phyloP scores from a whole-genome alignment of 2,888 invertebrate genomes.

The Rhogogaster chlorosoma region DNA sequence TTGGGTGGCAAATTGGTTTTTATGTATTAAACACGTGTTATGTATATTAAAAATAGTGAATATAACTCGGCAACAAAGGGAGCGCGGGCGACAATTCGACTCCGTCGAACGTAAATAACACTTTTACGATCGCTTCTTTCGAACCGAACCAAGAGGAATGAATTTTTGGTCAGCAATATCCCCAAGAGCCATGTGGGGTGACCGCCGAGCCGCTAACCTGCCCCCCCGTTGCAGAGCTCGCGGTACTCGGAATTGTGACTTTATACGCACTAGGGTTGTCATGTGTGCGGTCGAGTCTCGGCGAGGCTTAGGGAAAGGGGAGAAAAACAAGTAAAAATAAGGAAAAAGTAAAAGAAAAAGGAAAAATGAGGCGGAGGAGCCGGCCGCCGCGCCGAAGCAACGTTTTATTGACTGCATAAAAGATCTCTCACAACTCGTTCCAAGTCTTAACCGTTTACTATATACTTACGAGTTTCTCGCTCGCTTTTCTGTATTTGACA shows the following conservation, averaged over 20 bases:
- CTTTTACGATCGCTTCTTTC: slow-evolving; percentile 24
- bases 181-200: not conserved
- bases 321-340: slow-evolving; percentile 50
- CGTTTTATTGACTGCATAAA: slow-evolving; percentile 51
- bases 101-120: slow-evolving; percentile 10
- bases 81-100: not conserved
- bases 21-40: slow-evolving; percentile 12
- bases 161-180: slow-evolving; percentile 37
- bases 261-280: slow-evolving; percentile 58
- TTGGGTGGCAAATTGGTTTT: slow-evolving; percentile 19
- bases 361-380: slow-evolving; percentile 48
- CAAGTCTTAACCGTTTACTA: slow-evolving; percentile 39
- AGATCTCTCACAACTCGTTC: slow-evolving; percentile 47
- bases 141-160: slow-evolving; percentile 11
- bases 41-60: not conserved
- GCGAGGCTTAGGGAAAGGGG: slow-evolving; percentile 40
- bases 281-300: slow-evolving; percentile 55
- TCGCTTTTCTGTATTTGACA: slow-evolving; percentile 50
- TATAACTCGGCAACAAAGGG: not conserved
- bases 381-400: slow-evolving; percentile 25
- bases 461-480: slow-evolving; percentile 38
- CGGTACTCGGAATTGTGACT: slow-evolving; percentile 63
- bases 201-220: slow-evolving; percentile 32
- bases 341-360: slow-evolving; percentile 32
- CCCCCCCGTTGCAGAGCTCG: not conserved